A percentile compares a stretch with the other conserved stretches of the same genome.
phyloP scores from a whole-genome alignment of 1,140 invertebrate species.

The Cyphomyrmex costatus region DNA sequence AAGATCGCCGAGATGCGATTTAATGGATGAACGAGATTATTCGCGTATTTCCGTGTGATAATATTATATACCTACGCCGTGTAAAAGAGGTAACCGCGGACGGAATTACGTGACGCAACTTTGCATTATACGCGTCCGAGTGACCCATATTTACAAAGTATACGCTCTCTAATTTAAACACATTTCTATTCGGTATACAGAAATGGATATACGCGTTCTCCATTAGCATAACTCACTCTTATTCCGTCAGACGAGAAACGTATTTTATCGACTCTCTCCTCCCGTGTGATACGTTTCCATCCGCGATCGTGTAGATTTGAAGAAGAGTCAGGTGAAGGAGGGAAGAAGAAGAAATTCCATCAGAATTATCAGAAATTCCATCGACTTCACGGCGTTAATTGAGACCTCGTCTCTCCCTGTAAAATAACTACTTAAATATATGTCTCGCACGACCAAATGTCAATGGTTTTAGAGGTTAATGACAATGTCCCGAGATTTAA shows the following conservation, averaged over 20 bases:
- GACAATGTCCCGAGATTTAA: not conserved
- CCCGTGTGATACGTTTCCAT: conserved; percentile 18
- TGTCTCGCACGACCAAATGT: not conserved
- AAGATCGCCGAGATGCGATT: conserved; percentile 6
- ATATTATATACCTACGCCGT: not conserved
- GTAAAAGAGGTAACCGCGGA: conserved; percentile 16
- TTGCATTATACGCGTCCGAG: conserved; percentile 12
- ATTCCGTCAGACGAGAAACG: not conserved
- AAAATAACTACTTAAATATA: conserved; percentile 12
- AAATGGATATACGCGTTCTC: conserved; percentile 1
- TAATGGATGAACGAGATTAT: conserved; percentile 58
- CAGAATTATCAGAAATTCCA: conserved; percentile 48
- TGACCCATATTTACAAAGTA: conserved; percentile 47
- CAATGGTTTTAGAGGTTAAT: not conserved
- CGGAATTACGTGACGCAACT: conserved; percentile 11
- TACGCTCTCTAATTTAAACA: conserved; percentile 20
- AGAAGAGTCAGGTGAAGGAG: not conserved
- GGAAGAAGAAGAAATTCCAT: conserved; percentile 18
- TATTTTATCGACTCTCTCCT: not conserved
- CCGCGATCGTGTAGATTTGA: not conserved
- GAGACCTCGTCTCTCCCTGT: conserved; percentile 20
- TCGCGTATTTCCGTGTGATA: conserved; percentile 40
- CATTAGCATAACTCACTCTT: conserved; percentile 33
- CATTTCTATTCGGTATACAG: not conserved
- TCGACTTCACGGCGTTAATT: conserved; percentile 41